Evolutionary conservation across 1,140 invertebrate species (phyloP), one percentile per base, ranked within the genome.

Genomic region (Grapholita molesta): DNA sequence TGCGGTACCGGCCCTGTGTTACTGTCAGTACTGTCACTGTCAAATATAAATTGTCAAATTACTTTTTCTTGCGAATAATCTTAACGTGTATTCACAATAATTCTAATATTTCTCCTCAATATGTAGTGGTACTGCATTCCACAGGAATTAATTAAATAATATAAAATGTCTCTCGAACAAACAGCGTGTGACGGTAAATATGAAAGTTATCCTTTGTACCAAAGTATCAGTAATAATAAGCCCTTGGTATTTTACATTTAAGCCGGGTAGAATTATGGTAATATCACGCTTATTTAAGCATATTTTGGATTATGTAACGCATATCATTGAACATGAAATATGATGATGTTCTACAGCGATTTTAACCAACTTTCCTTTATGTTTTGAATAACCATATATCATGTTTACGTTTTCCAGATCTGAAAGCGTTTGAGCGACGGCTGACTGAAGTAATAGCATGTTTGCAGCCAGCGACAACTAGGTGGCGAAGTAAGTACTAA

Each of bases 361-460:
- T 86, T 79, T n/a, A n/a, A n/a, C n/a, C n/a, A n/a, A n/a, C n/a
- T n/a, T n/a, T n/a, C n/a, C n/a, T n/a, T n/a, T n/a, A n/a, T n/a
- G n/a, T n/a, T n/a, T 48, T 8, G 42, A 21, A 21, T 48, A 48
- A 48, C 18, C 18, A 6, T 48, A 18, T 48, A 15, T 21, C 7
- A 21, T 48, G 18, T 48, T 48, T 48, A 48, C 15, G 21, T 21
- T 48, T 95, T 95, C 82, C 92, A 99, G 98, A 99, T 94, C 93
- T 99, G 73, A 99, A 99, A 92, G 98, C 98, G 32, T 99, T 99
- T 92, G 98, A 99, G 88, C 94, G 98, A 70, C 94, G 98, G 67
- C 92, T 99, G 2, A 99, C 98, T 6, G 98, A 99, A 94, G 97
- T 99, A n/a, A 98, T 99, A 85, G 95, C 96, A 75, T 97, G 97